Conservation (phyloP, 2,113 vertebrate species). For the Caranx melampygus region DNA sequence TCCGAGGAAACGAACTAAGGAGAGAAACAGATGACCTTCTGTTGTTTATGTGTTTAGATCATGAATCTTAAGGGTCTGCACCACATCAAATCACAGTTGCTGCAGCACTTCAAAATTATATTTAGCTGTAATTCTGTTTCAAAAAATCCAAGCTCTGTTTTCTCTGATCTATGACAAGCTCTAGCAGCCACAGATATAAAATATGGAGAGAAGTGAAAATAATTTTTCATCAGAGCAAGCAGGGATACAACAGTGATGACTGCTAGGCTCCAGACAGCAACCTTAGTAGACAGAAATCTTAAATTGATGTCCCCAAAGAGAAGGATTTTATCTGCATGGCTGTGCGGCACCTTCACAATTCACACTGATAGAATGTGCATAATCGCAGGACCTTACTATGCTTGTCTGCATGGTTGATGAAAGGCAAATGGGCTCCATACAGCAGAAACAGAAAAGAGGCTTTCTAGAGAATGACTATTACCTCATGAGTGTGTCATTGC, state of each 20-base stretch:
- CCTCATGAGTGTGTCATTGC: conserved; percentile 75
- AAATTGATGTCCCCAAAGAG: conserved; percentile 62
- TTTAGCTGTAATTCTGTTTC: conserved; percentile 51
- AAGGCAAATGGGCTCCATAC: conserved; percentile 65
- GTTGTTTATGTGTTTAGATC: conserved; percentile 14
- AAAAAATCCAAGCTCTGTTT: conserved; percentile 49
- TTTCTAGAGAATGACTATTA: conserved; percentile 73
- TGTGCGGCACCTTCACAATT: conserved; percentile 60
- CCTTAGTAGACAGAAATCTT: conserved; percentile 58
- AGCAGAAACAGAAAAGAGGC: conserved; percentile 73
- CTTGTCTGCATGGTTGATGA: conserved; percentile 74
- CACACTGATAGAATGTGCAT: conserved; percentile 65
- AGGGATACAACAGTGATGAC: conserved; percentile 49
- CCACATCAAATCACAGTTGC: conserved; percentile 23
- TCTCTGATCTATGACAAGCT: conserved; percentile 43
- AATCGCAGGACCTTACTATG: conserved; percentile 54
- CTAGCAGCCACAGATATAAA: conserved; percentile 21
- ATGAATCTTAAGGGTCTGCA: conserved; percentile 26
- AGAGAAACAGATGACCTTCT: background rate
- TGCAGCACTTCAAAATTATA: conserved; percentile 33
- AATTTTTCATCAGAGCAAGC: conserved; percentile 57
- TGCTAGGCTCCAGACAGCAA: conserved; percentile 23
- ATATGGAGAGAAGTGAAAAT: conserved; percentile 41
- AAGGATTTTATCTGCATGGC: conserved; percentile 62
- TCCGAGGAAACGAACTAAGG: background rate